Percentiles rank a stretch among this genome's conserved stretches.
These are phyloP conservation scores for Endotricha flammealis DNA, from an alignment of 2,888 invertebrate genomes.

Conservation along the genomic window DNA sequence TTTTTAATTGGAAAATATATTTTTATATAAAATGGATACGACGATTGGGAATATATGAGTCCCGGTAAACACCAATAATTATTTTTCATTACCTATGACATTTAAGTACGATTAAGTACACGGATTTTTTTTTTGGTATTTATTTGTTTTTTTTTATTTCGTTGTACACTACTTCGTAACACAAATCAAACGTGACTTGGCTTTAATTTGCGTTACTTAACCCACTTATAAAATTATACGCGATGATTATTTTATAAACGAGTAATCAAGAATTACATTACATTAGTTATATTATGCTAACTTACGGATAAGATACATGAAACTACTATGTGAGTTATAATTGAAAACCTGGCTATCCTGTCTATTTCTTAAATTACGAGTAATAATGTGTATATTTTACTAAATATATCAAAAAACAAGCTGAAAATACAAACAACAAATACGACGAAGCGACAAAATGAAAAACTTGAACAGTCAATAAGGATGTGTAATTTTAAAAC, in stretches of 20 bases:
- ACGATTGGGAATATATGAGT: conserved; percentile 39
- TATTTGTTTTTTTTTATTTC: conserved; percentile 61
- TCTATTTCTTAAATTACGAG: conserved; percentile 68
- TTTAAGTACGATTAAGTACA: conserved; percentile 60
- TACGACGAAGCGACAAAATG: conserved; percentile 57
- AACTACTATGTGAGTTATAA: conserved; percentile 66
- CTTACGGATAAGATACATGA: conserved; percentile 62
- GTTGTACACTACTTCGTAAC: conserved; percentile 66
- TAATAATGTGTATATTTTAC: conserved; percentile 73
- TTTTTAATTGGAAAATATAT: conserved; percentile 24
- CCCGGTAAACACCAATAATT: conserved; percentile 56
- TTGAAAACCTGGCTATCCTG: conserved; percentile 79
- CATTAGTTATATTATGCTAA: conserved; percentile 69
- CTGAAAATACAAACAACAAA: conserved; percentile 47
- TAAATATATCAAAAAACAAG: conserved; percentile 62
- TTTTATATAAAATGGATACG: conserved; percentile 56
- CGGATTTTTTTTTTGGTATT: conserved; percentile 64
- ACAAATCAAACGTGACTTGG: conserved; percentile 37
- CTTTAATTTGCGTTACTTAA: conserved; percentile 39
- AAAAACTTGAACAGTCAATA: conserved; percentile 64
- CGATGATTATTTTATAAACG: conserved; percentile 26
- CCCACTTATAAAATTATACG: conserved; percentile 47
- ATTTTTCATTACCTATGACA: conserved; percentile 62
- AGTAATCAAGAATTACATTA: conserved; percentile 59
- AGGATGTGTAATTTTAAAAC: conserved; percentile 72